These are phyloP conservation scores for Pseudanteris insignis DNA, from an alignment of 2,888 invertebrate species.

Conservation along the genomic window DNA sequence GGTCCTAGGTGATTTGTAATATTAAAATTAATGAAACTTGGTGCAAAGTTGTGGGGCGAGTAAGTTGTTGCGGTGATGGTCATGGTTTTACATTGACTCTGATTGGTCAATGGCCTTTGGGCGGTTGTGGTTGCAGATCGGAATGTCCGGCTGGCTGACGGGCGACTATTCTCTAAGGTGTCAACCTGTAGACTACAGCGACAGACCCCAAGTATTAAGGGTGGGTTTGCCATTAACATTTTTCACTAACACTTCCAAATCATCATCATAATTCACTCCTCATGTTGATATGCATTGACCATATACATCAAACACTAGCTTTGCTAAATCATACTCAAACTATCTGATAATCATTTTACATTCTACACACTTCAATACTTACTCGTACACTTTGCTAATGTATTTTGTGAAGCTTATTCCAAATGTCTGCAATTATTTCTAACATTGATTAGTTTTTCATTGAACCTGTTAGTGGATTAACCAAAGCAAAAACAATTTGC, in stretches of 20 bases:
- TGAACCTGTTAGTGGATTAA: no score
- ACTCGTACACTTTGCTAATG: no score
- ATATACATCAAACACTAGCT: no score
- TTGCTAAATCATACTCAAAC: no score
- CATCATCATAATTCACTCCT: background rate
- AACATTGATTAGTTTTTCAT: no score
- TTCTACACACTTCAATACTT: no score
- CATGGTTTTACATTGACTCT: conserved; percentile 50
- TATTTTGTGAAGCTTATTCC: no score
- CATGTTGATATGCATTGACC: no score
- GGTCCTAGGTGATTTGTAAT: conserved; percentile 15
- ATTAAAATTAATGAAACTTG: conserved; percentile 16
- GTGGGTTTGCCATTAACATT: conserved; percentile 72
- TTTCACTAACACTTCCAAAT: conserved; percentile 20
- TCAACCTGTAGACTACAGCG: conserved; percentile 96
- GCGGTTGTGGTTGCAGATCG: conserved; percentile 78
- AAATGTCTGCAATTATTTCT: background rate
- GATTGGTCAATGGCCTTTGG: conserved; percentile 58
- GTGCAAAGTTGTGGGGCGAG: conserved; percentile 25
- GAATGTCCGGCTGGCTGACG: conserved; percentile 91
- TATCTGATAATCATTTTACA: no score
- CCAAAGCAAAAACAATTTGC: no score
- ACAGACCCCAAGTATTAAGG: conserved; percentile 88
- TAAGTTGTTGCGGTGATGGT: conserved; percentile 48
- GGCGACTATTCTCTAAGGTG: conserved; percentile 95